These are phyloP conservation scores for Ichneumon xanthorius DNA, from an alignment of 2,888 invertebrate genomes.

Conservation along the genomic window DNA sequence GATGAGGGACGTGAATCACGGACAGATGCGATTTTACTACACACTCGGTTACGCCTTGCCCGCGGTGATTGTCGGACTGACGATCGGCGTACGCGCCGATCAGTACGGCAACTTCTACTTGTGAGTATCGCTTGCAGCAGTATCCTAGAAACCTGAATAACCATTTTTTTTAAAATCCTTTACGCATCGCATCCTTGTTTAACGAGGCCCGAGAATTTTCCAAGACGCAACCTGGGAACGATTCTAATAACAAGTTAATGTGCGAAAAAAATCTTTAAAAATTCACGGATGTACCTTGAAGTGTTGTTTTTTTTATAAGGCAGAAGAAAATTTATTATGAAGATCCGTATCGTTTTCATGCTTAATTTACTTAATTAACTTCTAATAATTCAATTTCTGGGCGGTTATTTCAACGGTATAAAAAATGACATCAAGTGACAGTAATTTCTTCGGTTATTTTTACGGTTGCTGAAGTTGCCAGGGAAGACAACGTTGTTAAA, in stretches of 20 bases:
- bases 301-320: too few species aligned
- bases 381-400: too few species aligned
- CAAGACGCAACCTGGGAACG: too few species aligned
- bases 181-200: too few species aligned
- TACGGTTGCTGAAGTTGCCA: background rate
- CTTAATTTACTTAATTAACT: too few species aligned
- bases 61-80: slow-evolving; percentile 95
- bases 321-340: too few species aligned
- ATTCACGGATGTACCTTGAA: too few species aligned
- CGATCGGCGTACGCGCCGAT: slow-evolving; percentile 96
- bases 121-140: slow-evolving; percentile 87
- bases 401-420: background rate
- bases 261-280: too few species aligned
- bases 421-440: background rate
- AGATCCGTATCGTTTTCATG: too few species aligned
- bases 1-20: slow-evolving; percentile 98
- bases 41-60: slow-evolving; percentile 97
- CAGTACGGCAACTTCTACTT: slow-evolving; percentile 98
- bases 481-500: background rate
- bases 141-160: background rate
- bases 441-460: background rate
- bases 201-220: too few species aligned
- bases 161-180: too few species aligned
- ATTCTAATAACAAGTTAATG: too few species aligned
- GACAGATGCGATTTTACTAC: slow-evolving; percentile 96